Evolutionary conservation across 2,888 invertebrate species (phyloP), one percentile per base, ranked within the genome.

Genomic region (Piscicola geometra): DNA sequence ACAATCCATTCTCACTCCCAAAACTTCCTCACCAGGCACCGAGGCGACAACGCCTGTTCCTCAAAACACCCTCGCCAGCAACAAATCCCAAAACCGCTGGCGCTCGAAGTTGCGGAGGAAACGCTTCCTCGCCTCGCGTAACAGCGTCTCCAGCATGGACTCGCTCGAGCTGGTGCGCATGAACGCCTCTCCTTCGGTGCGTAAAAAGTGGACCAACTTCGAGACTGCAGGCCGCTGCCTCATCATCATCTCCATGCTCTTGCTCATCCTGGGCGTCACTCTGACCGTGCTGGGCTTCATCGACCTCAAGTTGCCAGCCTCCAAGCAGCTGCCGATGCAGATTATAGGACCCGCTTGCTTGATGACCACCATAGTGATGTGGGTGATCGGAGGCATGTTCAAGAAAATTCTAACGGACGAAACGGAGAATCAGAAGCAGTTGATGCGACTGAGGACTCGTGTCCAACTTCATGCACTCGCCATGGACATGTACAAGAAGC

Each of bases 391-490:
- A 28, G 78, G 78, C 68, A 70, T 78, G 68, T 79, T 80, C 75
- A 77, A 77, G n/a, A 60, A 78, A 28, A 77, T 80, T 52, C 79
- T 79, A 79, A 80, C 78, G 69, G 70, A 76, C 5, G 80, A 80
- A 76, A 76, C 76, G 78, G 76, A 78, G 73, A 73, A 79, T 0
- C 79, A 79, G 77, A 78, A 80, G 75, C 79, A 79, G 41, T 77
- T 79, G 35, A 76, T 80, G 50, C 78, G 80, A 69, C 75, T 80
- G 70, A 36, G 80, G 25, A 80, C 80, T 67, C 66, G 80, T 2
- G 80, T 80, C n/a, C 80, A 80, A 75, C 79, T 80, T 28, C 79
- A 80, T 76, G 80, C 80, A 68, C 78, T 79, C 28, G 80, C 80
- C 71, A 80, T 79, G 78, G 80, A 80, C 60, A 79, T 80, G 70